Percentiles rank a stretch among this genome's conserved stretches.
These are phyloP conservation scores for Philotrypesis tridentata DNA, from an alignment of 1,140 invertebrate species.

Conservation along the genomic window DNA sequence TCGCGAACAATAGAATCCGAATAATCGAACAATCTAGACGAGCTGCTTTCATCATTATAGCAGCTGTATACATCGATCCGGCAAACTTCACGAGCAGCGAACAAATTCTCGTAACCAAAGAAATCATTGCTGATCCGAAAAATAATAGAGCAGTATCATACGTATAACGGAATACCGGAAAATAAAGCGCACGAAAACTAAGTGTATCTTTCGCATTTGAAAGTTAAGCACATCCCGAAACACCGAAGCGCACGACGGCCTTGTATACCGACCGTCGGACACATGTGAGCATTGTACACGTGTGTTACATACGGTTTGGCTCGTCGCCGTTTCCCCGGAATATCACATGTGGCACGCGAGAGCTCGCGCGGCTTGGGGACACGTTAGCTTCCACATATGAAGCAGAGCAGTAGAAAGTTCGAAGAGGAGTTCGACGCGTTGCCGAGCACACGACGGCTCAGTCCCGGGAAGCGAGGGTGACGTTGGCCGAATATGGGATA, in stretches of 20 bases:
- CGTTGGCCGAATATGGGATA: no score
- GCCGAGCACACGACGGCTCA: slow-evolving; percentile 8
- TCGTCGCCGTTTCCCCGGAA: background rate
- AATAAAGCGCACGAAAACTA: background rate
- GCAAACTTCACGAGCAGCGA: no score
- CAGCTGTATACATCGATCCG: no score
- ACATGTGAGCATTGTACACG: no score
- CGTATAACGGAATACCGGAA: background rate
- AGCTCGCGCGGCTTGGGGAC: slow-evolving; percentile 62
- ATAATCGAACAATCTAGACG: background rate
- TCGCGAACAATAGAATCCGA: background rate
- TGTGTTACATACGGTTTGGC: background rate
- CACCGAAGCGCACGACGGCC: background rate
- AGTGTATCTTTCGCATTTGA: background rate
- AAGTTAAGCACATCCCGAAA: background rate
- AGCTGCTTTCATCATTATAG: no score
- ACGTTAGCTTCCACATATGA: slow-evolving; percentile 67
- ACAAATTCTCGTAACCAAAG: no score
- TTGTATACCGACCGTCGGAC: background rate
- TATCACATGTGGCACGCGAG: slow-evolving; percentile 58
- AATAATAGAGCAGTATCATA: no score
- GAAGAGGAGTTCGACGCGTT: slow-evolving; percentile 57
- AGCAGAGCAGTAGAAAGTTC: slow-evolving; percentile 63
- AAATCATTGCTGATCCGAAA: no score
- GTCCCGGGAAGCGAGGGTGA: background rate